Percentiles rank a stretch among this genome's conserved stretches.
Evolutionary conservation across 2,113 vertebrate species (phyloP).

Genomic region (Aspidoscelis tigris): DNA sequence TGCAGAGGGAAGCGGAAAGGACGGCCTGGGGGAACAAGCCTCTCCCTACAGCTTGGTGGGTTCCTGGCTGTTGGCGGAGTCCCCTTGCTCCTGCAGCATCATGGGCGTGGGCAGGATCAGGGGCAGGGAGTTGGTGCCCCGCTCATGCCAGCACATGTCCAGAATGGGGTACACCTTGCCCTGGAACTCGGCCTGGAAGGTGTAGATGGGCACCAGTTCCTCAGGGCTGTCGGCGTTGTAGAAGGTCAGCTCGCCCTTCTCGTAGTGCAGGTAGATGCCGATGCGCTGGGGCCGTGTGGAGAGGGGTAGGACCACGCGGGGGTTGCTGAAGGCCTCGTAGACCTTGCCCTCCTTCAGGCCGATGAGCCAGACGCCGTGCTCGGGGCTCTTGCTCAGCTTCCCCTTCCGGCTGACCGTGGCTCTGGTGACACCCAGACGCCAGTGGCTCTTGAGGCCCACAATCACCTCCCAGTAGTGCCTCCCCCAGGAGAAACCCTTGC

Average conservation of each 20-base stretch:
- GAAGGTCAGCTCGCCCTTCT: constrained; percentile 80
- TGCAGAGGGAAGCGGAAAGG: no score
- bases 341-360: constrained; percentile 83
- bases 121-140: constrained; percentile 77
- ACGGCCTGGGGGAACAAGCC: no score
- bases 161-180: constrained; percentile 86
- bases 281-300: constrained; percentile 69
- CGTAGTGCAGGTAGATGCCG: constrained; percentile 83
- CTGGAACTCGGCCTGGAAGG: constrained; percentile 84
- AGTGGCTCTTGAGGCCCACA: constrained; percentile 83
- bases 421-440: constrained; percentile 84
- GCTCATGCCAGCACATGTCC: constrained; percentile 85
- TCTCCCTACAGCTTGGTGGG: constrained; percentile 42
- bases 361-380: constrained; percentile 82
- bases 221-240: constrained; percentile 78
- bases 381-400: constrained; percentile 82
- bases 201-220: constrained; percentile 80
- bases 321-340: constrained; percentile 82
- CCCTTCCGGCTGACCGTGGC: constrained; percentile 80
- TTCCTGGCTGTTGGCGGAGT: background rate
- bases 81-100: fast-evolving
- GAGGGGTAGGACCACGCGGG: constrained; percentile 73
- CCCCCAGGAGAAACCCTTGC: constrained; percentile 83
- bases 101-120: constrained; percentile 63
- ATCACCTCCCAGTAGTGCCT: constrained; percentile 89